These are phyloP conservation scores for Conomelus anceps DNA, from an alignment of 2,888 invertebrate genomes.

Conservation along the genomic window DNA sequence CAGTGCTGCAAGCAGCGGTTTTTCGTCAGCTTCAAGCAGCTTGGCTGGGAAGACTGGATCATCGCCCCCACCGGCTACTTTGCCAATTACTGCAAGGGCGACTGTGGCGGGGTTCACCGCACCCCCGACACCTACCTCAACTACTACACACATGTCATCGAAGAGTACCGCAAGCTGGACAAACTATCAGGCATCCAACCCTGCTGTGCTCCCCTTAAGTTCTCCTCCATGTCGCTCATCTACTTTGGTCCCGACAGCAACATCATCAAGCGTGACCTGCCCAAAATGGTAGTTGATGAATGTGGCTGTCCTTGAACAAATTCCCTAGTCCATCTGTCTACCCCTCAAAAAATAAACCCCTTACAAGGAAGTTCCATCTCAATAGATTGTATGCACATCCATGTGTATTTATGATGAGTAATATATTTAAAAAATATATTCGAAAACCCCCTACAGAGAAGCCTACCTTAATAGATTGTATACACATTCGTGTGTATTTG, in stretches of 20 bases:
- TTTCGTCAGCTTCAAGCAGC: slow-evolving; percentile 83
- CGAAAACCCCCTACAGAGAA: too few relatives aligned
- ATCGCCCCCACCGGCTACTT: slow-evolving; percentile 85
- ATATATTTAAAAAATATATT: too few relatives aligned
- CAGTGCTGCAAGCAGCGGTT: slow-evolving; percentile 83
- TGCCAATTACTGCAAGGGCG: slow-evolving; percentile 89
- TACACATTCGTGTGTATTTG: too few relatives aligned
- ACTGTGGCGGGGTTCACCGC: slow-evolving; percentile 68
- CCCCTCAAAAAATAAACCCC: not conserved
- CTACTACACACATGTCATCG: slow-evolving; percentile 80
- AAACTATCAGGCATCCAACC: slow-evolving; percentile 73
- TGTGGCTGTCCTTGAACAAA: slow-evolving; percentile 80
- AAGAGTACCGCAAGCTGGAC: slow-evolving; percentile 75
- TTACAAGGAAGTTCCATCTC: too few relatives aligned
- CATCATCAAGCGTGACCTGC: slow-evolving; percentile 88
- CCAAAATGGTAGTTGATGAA: slow-evolving; percentile 94
- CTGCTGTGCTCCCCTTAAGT: slow-evolving; percentile 87
- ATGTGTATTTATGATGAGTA: too few relatives aligned
- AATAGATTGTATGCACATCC: too few relatives aligned
- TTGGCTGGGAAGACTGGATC: slow-evolving; percentile 95
- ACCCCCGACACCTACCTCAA: slow-evolving; percentile 77
- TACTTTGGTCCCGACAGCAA: slow-evolving; percentile 85
- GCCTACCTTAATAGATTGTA: too few relatives aligned
- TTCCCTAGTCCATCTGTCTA: not conserved
- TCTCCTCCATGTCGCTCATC: slow-evolving; percentile 86